Evolutionary conservation across 2,797 vertebrate species (phyloP), one percentile per base, ranked within the genome.

Genomic region (Mormyrops attenuatus): DNA sequence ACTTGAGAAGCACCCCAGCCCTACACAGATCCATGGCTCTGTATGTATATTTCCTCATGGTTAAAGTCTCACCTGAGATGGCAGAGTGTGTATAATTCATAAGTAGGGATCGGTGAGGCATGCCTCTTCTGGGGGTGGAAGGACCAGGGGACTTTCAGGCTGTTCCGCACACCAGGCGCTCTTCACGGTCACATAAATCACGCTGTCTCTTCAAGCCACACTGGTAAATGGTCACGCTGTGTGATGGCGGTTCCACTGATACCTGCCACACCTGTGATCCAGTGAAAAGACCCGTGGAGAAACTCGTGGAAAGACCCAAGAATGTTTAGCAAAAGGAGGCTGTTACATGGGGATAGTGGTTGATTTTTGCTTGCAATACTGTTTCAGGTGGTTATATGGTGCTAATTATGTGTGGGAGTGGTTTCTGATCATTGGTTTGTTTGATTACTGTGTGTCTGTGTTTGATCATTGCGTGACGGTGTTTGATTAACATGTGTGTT

Each of bases 31-130:
- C 92, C 89, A 89, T 93, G 93, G 94, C 94, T 96, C 94, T 96
- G 96, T 96, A 96, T 96, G 96, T 95, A 96, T 96, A 95, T 93
- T 90, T 92, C 85, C 91, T 94, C 93, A 94, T 93, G 92, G 91
- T 89, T 69, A 87, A 93, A 93, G 92, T 95, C 93, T 91, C 95
- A 95, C 95, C 95, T 96, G 95, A 94, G 95, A 93, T 92, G 93
- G 92, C 89, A 93, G 93, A 90, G 89, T 91, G 92, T 96, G 91
- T 94, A 95, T 96, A 94, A 96, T 96, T 96, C 94, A 96, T 95
- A 93, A 95, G 93, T 60, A 57, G 88, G 93, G 94, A 93, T 92
- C 95, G 95, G 94, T 95, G 95, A 95, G 95, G 95, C 94, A 94
- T 96, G 95, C 95, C 41, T 89, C 3, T 53, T 38, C 94, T 94